Percentiles rank a stretch among this genome's conserved stretches.
Evolutionary conservation across 2,113 vertebrate genomes (phyloP).

Genomic region (Labeo rohita): DNA sequence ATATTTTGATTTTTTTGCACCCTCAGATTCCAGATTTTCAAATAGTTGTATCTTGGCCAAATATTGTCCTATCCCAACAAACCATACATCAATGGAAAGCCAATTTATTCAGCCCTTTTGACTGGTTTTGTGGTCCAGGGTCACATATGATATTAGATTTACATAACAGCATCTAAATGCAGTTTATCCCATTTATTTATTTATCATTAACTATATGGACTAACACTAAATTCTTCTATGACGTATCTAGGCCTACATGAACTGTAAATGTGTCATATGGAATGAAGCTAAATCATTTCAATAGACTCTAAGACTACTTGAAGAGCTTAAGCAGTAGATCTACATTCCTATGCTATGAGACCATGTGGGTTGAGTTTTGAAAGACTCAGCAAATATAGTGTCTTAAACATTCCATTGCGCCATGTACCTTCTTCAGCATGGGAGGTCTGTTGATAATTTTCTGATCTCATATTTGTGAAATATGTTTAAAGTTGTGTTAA

Average conservation of each 20-base stretch:
- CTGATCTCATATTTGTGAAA: neutral
- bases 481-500: neutral
- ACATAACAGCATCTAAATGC: neutral
- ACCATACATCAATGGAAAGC: no score
- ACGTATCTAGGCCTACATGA: neutral
- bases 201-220: neutral
- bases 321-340: constrained; percentile 29
- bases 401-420: constrained; percentile 27
- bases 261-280: neutral
- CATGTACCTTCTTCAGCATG: neutral
- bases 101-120: no score
- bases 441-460: neutral
- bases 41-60: no score
- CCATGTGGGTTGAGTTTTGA: constrained; percentile 36
- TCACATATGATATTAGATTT: neutral
- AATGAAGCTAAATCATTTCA: neutral
- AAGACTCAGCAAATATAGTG: constrained; percentile 53
- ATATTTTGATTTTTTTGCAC: no score
- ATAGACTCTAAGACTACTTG: constrained; percentile 2
- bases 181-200: neutral
- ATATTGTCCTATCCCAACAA: no score
- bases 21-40: no score
- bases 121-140: no score
- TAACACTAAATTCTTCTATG: neutral
- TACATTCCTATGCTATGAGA: constrained; percentile 66